A percentile compares a stretch with the other conserved stretches of the same genome.
Conservation (phyloP, 1,140 invertebrate species). For the Drosophila azteca region DNA sequence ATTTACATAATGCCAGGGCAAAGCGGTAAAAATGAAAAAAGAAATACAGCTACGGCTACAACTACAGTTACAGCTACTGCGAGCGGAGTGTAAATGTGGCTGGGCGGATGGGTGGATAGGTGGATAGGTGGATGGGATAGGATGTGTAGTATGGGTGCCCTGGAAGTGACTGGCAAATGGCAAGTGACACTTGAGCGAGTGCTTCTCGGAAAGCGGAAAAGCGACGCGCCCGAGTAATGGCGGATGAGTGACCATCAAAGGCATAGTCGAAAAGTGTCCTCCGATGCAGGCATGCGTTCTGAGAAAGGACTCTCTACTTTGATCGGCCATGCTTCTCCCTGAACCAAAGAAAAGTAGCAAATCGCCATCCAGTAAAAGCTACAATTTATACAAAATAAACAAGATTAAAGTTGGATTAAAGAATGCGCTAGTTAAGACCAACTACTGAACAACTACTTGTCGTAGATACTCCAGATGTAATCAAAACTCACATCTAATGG, state of each 20-base stretch:
- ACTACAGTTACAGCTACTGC: neutral
- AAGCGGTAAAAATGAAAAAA: slow-evolving; percentile 23
- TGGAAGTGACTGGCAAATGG: slow-evolving; percentile 45
- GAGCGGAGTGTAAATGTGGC: slow-evolving; percentile 5
- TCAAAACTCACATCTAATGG: slow-evolving; percentile 21
- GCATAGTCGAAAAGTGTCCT: neutral
- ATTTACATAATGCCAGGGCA: slow-evolving; percentile 39
- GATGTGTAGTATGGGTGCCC: neutral
- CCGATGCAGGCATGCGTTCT: too few relatives aligned
- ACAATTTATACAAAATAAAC: too few relatives aligned
- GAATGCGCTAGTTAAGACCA: too few relatives aligned
- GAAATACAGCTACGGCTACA: slow-evolving; percentile 4
- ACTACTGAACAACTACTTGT: too few relatives aligned
- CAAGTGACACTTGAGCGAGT: slow-evolving; percentile 24
- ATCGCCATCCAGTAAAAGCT: too few relatives aligned
- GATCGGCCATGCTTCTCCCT: too few relatives aligned
- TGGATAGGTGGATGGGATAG: neutral
- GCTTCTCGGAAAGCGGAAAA: slow-evolving; percentile 18
- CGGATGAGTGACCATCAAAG: slow-evolving; percentile 8
- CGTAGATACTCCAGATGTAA: slow-evolving; percentile 6
- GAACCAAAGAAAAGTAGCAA: neutral
- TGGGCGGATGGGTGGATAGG: too few relatives aligned
- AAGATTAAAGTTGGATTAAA: too few relatives aligned
- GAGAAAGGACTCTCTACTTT: too few relatives aligned
- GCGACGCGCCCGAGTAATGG: neutral